Evolutionary conservation across 2,113 vertebrate genomes (phyloP).

Genomic region (Saguinus midas): DNA sequence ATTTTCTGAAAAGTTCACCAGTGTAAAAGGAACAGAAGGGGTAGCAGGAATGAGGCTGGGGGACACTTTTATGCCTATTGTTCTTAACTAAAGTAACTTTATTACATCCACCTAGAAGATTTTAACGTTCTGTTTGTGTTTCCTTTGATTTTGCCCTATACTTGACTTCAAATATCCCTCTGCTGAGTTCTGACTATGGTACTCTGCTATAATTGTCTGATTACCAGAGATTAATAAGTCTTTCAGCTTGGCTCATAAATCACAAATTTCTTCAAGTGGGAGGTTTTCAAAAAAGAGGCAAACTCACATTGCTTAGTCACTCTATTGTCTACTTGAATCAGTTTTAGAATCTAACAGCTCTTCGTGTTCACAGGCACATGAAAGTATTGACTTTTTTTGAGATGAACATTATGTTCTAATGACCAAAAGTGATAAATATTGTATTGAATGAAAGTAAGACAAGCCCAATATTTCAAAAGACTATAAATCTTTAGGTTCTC

Average conservation of each 20-base stretch:
- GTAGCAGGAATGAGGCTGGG: not conserved
- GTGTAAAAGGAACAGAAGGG: not conserved
- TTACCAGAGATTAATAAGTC: conserved; percentile 62
- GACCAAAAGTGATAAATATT: conserved; percentile 65
- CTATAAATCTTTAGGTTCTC: conserved; percentile 53
- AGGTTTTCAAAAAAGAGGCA: conserved; percentile 56
- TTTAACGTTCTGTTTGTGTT: not conserved
- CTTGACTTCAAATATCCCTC: conserved; percentile 27
- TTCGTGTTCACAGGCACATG: conserved; percentile 51
- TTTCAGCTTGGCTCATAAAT: conserved; percentile 52
- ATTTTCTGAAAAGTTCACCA: not conserved
- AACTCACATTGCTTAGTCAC: conserved; percentile 56
- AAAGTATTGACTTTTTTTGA: conserved; percentile 49
- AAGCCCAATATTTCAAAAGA: conserved; percentile 50
- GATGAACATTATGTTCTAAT: conserved; percentile 64
- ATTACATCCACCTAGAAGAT: not conserved
- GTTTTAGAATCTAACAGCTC: conserved; percentile 39
- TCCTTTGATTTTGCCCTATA: not conserved
- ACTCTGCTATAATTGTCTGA: conserved; percentile 42
- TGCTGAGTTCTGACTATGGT: conserved; percentile 30
- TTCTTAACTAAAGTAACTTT: not conserved
- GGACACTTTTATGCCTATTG: not conserved
- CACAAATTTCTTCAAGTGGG: conserved; percentile 52
- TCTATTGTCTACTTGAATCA: conserved; percentile 47
- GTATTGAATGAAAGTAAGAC: conserved; percentile 52